phyloP scores from a whole-genome alignment of 2,113 vertebrate genomes.

The Vulpes lagopus region DNA sequence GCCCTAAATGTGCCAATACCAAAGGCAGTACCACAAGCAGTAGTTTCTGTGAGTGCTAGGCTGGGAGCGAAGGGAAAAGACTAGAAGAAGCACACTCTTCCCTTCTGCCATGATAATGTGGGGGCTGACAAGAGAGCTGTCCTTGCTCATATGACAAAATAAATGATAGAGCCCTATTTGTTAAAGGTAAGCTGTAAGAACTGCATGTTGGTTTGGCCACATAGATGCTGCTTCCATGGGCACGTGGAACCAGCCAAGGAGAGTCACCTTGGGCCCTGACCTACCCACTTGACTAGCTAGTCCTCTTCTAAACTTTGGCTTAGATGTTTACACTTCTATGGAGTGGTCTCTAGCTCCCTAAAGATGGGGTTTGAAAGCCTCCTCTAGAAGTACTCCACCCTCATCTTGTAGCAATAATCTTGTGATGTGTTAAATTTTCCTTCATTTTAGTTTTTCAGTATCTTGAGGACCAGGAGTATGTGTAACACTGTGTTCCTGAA shows the following conservation, averaged over 20 bases:
- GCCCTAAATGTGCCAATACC: rapidly evolving
- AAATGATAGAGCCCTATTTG: too few relatives aligned
- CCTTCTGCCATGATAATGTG: rapidly evolving
- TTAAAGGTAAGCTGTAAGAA: background rate
- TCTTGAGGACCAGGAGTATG: background rate
- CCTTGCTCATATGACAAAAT: rapidly evolving
- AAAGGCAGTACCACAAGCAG: rapidly evolving
- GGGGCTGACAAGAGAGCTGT: background rate
- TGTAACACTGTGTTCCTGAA: background rate
- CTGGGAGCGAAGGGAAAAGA: rapidly evolving
- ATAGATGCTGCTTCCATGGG: rapidly evolving
- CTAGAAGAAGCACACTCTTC: too few relatives aligned
- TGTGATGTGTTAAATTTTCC: rapidly evolving
- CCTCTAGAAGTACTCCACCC: too few relatives aligned
- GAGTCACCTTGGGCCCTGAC: background rate
- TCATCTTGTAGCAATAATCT: background rate
- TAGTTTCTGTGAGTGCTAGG: background rate
- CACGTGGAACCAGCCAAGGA: background rate
- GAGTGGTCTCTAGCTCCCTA: background rate
- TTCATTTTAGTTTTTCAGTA: background rate
- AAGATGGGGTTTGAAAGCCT: background rate
- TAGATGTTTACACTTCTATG: too few relatives aligned
- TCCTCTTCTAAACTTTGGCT: too few relatives aligned
- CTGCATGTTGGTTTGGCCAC: too few relatives aligned
- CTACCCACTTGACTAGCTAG: too few relatives aligned